phyloP scores from a whole-genome alignment of 2,888 invertebrate genomes.

The Orgyia antiqua region DNA sequence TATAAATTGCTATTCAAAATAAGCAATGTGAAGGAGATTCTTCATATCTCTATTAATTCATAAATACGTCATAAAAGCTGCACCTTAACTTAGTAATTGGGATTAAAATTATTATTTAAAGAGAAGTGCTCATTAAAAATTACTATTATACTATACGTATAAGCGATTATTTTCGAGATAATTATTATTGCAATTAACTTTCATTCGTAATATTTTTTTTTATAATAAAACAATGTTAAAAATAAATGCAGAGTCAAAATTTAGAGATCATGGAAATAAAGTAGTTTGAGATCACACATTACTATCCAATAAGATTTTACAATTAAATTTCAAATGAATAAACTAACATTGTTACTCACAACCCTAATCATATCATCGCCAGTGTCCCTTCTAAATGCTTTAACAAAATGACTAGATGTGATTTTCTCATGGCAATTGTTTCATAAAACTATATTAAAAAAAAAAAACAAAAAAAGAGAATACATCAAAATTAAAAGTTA shows the following conservation, averaged over 20 bases:
- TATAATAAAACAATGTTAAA: conserved; percentile 39
- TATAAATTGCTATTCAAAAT: conserved; percentile 34
- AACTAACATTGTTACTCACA: conserved; percentile 71
- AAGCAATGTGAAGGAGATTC: conserved; percentile 53
- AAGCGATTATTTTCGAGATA: conserved; percentile 56
- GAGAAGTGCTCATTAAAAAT: conserved; percentile 49
- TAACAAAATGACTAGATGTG: conserved; percentile 64
- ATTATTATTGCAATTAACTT: conserved; percentile 55
- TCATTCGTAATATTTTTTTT: conserved; percentile 37
- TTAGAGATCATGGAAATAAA: conserved; percentile 67
- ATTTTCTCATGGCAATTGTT: conserved; percentile 59
- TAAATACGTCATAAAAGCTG: conserved; percentile 51
- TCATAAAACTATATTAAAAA: conserved; percentile 23
- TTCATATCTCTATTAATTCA: conserved; percentile 40
- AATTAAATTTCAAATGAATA: conserved; percentile 47
- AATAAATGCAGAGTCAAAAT: conserved; percentile 65
- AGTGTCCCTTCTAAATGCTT: conserved; percentile 53
- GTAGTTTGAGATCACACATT: conserved; percentile 63
- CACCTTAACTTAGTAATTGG: conserved; percentile 54
- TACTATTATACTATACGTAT: conserved; percentile 55
- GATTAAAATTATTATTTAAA: conserved; percentile 53
- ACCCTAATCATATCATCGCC: conserved; percentile 64
- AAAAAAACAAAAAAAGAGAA: conserved; percentile 27
- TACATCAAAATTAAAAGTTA: conserved; percentile 27
- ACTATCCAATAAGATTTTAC: conserved; percentile 42